Base-by-base conservation (phyloP, 2,797 vertebrate species). In the Apodemus agrarius region DNA sequence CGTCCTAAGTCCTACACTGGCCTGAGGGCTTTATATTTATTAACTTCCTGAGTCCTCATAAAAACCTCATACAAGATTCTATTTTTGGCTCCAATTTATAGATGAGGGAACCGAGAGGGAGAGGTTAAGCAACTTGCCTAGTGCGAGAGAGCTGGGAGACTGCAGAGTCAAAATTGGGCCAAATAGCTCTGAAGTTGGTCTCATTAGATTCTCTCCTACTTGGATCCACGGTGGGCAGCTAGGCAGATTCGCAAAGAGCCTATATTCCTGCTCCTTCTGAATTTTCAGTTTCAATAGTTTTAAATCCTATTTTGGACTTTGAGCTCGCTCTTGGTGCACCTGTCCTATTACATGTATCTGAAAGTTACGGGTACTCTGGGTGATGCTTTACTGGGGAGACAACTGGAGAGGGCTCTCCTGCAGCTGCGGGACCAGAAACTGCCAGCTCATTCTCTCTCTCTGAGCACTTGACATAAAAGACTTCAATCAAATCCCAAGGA, bases 381-480 rank as follows among this genome's bases (percentile, higher is more conserved):
- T 79, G 92, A 80, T 87, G 87, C 94, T 96, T 54, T 89, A 91
- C 83, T 95, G 96, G 97, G 96, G 89, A 98, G 96, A 92, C 96
- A 97, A 94, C 93, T 93, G 87, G 91, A 97, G 97, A 97, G 98
- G 29, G 92, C 94, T 96, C 97, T 98, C 96, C 96, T 94, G 97
- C 94, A 98, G 98, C 95, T 95, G 88, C 89, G 96, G 89, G 76
- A 97, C 96, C 96, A 97, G 96, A 97, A 97, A 96, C 98, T 98
- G 98, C 97, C 96, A 95, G 98, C 98, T 98, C 96, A 90, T 1
- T 96, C 97, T 98, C 93, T 98, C 93, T 95, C 97, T 96, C 96
- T 98, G 96, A 98, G 97, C 97, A 97, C 96, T 98, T 98, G 98
- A 97, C 72, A 6, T 82, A 96, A 91, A 98, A 95, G 95, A 96